Evolutionary conservation across 1,140 invertebrate genomes (phyloP), one percentile per base, ranked within the genome.

Genomic region (Protaetia brevitarsis): DNA sequence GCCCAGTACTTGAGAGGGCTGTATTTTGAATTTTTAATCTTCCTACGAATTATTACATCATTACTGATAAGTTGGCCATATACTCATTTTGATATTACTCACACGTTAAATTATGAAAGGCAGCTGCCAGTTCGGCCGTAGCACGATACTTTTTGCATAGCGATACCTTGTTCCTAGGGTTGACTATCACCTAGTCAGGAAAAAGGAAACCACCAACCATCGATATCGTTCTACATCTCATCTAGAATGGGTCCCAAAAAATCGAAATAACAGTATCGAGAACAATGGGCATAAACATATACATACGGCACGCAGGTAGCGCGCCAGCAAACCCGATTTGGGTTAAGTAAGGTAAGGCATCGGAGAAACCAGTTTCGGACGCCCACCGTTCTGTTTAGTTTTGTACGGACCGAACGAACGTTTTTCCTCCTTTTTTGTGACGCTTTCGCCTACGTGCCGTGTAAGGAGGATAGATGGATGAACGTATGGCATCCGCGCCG

Each of bases 301-400:
- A 37, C 41, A 23, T 51, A 51, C 41, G 21, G 41, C 41, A 51
- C 41, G 41, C 41, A 51, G 41, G 41, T 51, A 51, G 41, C 16
- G 41, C 41, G 41, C 5, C 16, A 51, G 13, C 41, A 51, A 51
- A 61, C 59, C 59, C 21, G 16, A 36, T 36, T 61, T 61, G 27
- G 59, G 59, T 61, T 61, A 61, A 23, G 59, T 34, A 61, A 61
- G 59, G 59, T 61, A 61, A 61, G 59, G 59, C 29, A 61, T 61
- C 41, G 19, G 41, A 19, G 27, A 61, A 36, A 61, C 59, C 59
- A 61, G 59, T 61, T 61, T 36, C 28, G 59, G 59, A 61, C 59
- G 34, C 59, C 59, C 59, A 61, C 59, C 27, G 59, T 19, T 31
- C 59, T 51, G 26, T 51, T 51, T 51, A 19, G 41, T 51, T 51